Evolutionary conservation across 2,113 vertebrate genomes (phyloP), one percentile per base, ranked within the genome.

Genomic region (Dicentrarchus labrax): DNA sequence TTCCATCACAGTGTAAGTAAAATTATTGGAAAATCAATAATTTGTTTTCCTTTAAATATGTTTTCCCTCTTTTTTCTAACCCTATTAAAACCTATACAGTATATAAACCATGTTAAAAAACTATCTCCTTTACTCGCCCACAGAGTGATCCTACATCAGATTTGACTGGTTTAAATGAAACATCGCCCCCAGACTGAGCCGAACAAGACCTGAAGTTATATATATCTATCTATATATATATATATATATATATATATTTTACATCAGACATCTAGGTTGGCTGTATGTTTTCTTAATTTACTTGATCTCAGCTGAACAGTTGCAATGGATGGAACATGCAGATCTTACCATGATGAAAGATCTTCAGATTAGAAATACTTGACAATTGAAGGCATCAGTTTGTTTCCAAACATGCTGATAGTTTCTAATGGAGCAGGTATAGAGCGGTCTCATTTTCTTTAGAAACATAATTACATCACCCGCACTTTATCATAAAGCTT

Each of bases 391-490:
- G 5, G 11, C 9, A 7, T 15, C 15, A 8, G 22, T 24, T 39
- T 17, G 12, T 24, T 13, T 16, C 47, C 67, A 43, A 36, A 65
- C 24, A 5, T 21, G 60, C 69, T 41, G 61, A 59, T 67, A 15
- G 10, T 41, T 15, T 72, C 12, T 8, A 4, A 47, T 2, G 0
- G 7, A 4, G 74, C n/a, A 15, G n/a, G 9, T 72, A 4, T 3
- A 4, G 39, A 41, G 68, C 69, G 1, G 47, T 19, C 17, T 41
- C 7, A 2, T 56, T 8, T 47, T 43, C 47, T 54, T 8, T 3
- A 19, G 15, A 68, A 64, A 51, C 53, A 50, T 8, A 51, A 65
- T 75, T 10, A 59, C 50, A 47, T 77, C 68, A 73, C 41, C 24
- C 0, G n/a, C 22, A 17, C 13, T 65, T 39, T 13, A 57, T 57